phyloP scores from a whole-genome alignment of 2,797 vertebrate genomes.

The Chaetophractus vellerosus region DNA sequence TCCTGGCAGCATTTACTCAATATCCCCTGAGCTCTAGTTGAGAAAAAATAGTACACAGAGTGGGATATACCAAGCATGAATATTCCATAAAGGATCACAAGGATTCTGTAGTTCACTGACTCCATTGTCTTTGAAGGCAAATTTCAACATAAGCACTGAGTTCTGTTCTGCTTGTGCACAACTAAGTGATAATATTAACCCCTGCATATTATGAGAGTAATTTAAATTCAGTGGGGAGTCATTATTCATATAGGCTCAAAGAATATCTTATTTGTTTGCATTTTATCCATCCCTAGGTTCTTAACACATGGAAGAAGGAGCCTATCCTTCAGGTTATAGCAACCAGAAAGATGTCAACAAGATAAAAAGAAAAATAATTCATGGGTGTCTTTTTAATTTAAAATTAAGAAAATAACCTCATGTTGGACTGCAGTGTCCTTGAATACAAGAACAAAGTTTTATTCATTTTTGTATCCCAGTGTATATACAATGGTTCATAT shows the following conservation, averaged over 20 bases:
- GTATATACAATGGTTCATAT: not conserved
- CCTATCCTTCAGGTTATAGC: not conserved
- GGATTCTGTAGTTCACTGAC: conserved; percentile 67
- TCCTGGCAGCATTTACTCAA: conserved; percentile 70
- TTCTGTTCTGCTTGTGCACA: conserved; percentile 38
- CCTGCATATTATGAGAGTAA: not conserved
- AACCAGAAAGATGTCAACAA: conserved; percentile 22
- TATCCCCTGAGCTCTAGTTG: conserved; percentile 1
- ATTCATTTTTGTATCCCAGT: not conserved
- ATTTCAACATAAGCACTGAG: not conserved
- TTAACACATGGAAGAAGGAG: not conserved
- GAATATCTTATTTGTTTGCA: not conserved
- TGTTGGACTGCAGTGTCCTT: not conserved
- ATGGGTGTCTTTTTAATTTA: not conserved
- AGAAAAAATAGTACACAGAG: conserved; percentile 52
- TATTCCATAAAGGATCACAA: conserved; percentile 60
- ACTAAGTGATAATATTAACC: not conserved
- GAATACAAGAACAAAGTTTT: not conserved
- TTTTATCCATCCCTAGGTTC: not conserved
- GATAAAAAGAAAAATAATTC: not conserved
- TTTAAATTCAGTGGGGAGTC: not conserved
- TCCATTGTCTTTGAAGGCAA: conserved; percentile 61
- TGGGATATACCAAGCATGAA: conserved; percentile 76
- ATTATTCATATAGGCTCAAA: conserved; percentile 13
- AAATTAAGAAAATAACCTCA: not conserved